These are phyloP conservation scores for Himalopsyche tibetana DNA, from an alignment of 2,888 invertebrate species.

Conservation along the genomic window DNA sequence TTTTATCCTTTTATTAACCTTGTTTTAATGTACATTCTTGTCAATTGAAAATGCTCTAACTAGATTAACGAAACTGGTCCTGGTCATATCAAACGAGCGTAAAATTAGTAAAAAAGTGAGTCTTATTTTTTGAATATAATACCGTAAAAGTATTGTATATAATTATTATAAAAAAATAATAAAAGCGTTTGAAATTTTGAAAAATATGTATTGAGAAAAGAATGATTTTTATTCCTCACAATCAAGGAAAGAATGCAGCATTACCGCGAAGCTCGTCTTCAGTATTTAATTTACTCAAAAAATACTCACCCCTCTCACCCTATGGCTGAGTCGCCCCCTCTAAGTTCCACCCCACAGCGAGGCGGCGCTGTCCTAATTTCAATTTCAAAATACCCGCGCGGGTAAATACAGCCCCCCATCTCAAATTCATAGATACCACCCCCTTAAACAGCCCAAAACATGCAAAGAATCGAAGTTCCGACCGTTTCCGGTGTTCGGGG, in stretches of 20 bases:
- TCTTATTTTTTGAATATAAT: too few relatives aligned
- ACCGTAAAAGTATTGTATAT: too few relatives aligned
- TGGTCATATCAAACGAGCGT: too few relatives aligned
- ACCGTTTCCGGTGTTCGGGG: conserved; percentile 47
- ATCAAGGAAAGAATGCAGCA: background rate
- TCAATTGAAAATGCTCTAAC: too few relatives aligned
- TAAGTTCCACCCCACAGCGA: conserved; percentile 43
- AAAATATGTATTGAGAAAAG: too few relatives aligned
- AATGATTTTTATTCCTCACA: background rate
- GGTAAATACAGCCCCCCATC: conserved; percentile 56
- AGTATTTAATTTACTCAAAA: conserved; percentile 63
- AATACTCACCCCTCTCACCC: conserved; percentile 51
- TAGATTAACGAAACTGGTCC: too few relatives aligned
- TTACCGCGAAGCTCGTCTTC: conserved; percentile 51
- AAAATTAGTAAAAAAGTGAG: too few relatives aligned
- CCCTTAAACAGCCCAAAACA: conserved; percentile 35
- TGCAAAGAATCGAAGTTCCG: conserved; percentile 63
- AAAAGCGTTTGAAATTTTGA: too few relatives aligned
- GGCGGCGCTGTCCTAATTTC: conserved; percentile 65
- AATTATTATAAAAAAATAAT: too few relatives aligned
- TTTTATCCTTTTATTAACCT: too few relatives aligned
- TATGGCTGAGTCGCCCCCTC: conserved; percentile 55
- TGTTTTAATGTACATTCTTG: too few relatives aligned
- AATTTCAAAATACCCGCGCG: conserved; percentile 65
- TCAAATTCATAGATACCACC: background rate